phyloP scores from a whole-genome alignment of 2,888 invertebrate genomes.

The Aphidius colemani region DNA sequence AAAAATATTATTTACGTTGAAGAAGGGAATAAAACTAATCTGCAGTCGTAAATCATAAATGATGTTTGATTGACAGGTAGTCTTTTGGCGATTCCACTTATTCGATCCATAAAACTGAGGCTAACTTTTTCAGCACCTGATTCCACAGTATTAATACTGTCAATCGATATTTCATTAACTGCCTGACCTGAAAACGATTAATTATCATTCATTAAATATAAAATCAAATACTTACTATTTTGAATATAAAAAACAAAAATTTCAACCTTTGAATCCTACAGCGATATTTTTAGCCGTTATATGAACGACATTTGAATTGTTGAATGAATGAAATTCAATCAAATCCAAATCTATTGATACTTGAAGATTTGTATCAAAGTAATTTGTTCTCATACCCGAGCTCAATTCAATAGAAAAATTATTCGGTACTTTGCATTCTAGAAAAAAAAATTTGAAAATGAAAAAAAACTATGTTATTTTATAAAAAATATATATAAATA shows the following conservation, averaged over 20 bases:
- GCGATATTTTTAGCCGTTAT: constrained; percentile 4
- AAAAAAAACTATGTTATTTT: not conserved
- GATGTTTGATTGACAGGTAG: constrained; percentile 3
- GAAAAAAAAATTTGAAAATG: not conserved
- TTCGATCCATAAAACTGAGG: constrained; percentile 1
- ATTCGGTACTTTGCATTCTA: constrained; percentile 7
- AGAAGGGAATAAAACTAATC: constrained; percentile 5
- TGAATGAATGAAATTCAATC: constrained; percentile 7
- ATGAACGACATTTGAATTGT: not conserved
- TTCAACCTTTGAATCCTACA: constrained; percentile 5
- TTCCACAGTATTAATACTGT: not conserved
- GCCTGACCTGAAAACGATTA: not conserved
- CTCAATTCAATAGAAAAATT: constrained; percentile 13
- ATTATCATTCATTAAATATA: no score
- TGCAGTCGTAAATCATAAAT: constrained; percentile 2
- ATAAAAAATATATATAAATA: not conserved
- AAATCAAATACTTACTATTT: no score
- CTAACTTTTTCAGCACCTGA: not conserved
- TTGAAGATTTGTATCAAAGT: constrained; percentile 10
- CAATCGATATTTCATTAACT: not conserved
- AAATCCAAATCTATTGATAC: constrained; percentile 9
- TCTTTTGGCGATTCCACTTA: not conserved
- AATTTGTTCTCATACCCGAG: not conserved
- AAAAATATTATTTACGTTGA: no score
- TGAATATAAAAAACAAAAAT: no score